Base-by-base conservation (phyloP, 2,113 vertebrate species). In the Leptobrachium leishanense region DNA sequence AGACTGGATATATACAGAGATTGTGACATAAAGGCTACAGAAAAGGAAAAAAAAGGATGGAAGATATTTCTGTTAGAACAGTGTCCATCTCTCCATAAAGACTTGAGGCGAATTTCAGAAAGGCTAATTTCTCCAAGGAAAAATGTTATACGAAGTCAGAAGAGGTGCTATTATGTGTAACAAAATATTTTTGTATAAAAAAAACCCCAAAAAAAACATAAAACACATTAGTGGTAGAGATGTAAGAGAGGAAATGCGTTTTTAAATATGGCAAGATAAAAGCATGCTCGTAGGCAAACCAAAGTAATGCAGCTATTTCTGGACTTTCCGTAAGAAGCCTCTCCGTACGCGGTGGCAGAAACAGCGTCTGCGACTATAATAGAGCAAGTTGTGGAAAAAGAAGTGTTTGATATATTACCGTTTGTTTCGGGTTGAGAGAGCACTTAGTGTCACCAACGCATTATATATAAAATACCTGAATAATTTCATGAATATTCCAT, bases 1-100 rank as follows among this genome's bases (percentile, higher is more conserved):
- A 43, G 57, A 53, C 69, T 72, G 59, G 77, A 65, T 72, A 79
- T 72, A 72, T 72, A 41, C 77, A n/a, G 59, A 39, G 54, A 79
- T 31, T 65, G 59, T 31, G 59, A 66, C 59, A 79, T 70, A 63
- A 62, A 71, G 3, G 5, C 40, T 54, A 40, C 20, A 75, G 20
- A 31, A 31, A 31, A 31, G 62, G 50, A 63, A 70, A 46, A 43
- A 53, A 72, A 72, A 40, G 12, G n/a, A 78, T n/a, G 6, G 43
- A 78, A 72, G 62, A 43, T 15, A 13, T 65, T 72, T 59, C 43
- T 6, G 68, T 11, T 50, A 41, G 15, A 15, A 64, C 42, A 7
- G 8, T 43, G 69, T 54, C 20, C 43, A 59, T 39, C 63, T 55
- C 12, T 71, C 46, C 44, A 11, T 40, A 63, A 72, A 5, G 68